Percentiles rank a stretch among this genome's conserved stretches.
Conservation (phyloP, 2,113 vertebrate species). For the Gymnarchus niloticus region DNA sequence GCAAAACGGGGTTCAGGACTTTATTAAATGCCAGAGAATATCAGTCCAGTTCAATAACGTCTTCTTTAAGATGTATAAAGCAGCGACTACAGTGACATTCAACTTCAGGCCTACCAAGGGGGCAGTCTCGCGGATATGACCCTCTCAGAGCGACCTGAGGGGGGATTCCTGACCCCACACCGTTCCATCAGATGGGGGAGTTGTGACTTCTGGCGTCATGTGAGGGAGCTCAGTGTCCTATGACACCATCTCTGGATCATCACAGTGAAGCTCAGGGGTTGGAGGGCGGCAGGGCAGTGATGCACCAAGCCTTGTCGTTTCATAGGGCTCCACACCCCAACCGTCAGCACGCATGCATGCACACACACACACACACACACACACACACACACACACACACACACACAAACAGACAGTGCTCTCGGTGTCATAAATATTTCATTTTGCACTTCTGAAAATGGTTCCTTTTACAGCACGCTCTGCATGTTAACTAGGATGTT, state of each 20-base stretch:
- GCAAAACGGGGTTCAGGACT: not conserved
- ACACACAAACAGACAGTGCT: not conserved
- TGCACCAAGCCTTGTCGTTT: not conserved
- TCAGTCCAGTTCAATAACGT: not conserved
- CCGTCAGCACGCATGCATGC: not conserved
- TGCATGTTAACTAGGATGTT: slow-evolving; percentile 19
- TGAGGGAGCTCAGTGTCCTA: not conserved
- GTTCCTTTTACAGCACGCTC: not conserved
- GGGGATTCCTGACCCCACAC: no score
- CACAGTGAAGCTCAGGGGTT: not conserved
- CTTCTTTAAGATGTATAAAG: not conserved
- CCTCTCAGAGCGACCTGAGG: no score
- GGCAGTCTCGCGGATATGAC: no score
- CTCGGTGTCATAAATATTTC: slow-evolving; percentile 25
- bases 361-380: not conserved
- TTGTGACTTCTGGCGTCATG: not conserved
- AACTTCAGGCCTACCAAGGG: not conserved
- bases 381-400: not conserved
- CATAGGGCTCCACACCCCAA: not conserved
- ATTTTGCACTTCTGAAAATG: slow-evolving; percentile 14
- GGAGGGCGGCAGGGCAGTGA: not conserved
- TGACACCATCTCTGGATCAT: not conserved
- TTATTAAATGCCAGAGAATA: slow-evolving; percentile 2
- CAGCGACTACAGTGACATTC: not conserved
- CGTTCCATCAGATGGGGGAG: no score